These are phyloP conservation scores for Microctenopoma stevenorrisi DNA, from an alignment of 2,797 vertebrate species.

Conservation along the genomic window DNA sequence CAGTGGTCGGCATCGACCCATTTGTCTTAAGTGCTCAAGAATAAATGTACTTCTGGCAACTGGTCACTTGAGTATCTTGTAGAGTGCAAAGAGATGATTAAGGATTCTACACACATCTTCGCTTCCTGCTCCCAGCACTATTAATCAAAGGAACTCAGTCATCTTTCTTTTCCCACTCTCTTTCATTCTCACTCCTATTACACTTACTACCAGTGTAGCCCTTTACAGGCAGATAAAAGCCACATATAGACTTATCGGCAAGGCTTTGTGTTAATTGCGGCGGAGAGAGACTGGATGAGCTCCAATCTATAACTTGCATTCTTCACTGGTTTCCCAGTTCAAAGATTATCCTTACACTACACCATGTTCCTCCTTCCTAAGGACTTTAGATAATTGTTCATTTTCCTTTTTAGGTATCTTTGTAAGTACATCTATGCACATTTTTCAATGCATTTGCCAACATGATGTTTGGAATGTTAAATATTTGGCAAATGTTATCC, in stretches of 20 bases:
- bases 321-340: conserved; percentile 15
- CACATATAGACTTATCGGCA: conserved; percentile 16
- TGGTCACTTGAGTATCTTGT: conserved; percentile 48
- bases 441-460: neutral
- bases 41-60: conserved; percentile 42
- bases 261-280: conserved; percentile 48
- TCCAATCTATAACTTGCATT: conserved; percentile 41
- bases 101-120: conserved; percentile 41
- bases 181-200: conserved; percentile 19
- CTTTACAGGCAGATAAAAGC: conserved; percentile 17
- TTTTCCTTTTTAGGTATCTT: conserved; percentile 9
- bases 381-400: conserved; percentile 6
- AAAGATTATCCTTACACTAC: conserved; percentile 29
- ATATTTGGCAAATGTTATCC: neutral
- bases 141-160: conserved; percentile 35
- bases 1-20: conserved; percentile 30
- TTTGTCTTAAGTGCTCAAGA: conserved; percentile 52
- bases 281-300: conserved; percentile 35
- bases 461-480: neutral
- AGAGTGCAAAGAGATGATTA: conserved; percentile 50
- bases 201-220: conserved; percentile 7
- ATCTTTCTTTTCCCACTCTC: conserved; percentile 32
- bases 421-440: conserved; percentile 1
- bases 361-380: conserved; percentile 3
- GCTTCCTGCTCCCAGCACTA: conserved; percentile 23